Evolutionary conservation across 2,888 invertebrate species (phyloP).

Genomic region (Scaptodrosophila latifasciaeformis): DNA sequence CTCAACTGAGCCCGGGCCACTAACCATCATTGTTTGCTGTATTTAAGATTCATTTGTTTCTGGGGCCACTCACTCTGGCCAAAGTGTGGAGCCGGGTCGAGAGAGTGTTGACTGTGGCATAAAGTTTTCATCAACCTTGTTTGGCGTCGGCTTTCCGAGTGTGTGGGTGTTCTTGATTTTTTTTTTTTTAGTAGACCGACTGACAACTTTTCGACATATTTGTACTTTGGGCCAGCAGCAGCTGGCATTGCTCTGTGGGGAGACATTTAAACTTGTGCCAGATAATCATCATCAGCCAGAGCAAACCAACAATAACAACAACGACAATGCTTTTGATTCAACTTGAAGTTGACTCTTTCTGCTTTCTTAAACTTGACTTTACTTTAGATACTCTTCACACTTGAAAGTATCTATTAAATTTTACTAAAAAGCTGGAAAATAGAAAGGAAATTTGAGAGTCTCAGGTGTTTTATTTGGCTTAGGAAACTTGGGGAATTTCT

Average conservation of each 20-base stretch:
- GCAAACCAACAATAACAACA: not conserved
- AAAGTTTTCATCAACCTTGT: not conserved
- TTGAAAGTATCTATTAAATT: too few species aligned
- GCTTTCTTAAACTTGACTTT: too few species aligned
- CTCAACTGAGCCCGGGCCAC: conserved; percentile 8
- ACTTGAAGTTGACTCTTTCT: too few species aligned
- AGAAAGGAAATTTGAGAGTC: too few species aligned
- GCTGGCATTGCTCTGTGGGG: conserved; percentile 14
- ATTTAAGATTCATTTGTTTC: conserved; percentile 18
- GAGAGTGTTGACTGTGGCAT: not conserved
- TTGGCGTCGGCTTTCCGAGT: not conserved
- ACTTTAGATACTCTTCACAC: too few species aligned
- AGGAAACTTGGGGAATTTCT: too few species aligned
- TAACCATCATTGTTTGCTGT: conserved; percentile 6
- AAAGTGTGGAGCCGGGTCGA: not conserved
- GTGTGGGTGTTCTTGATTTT: too few species aligned
- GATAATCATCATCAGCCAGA: conserved; percentile 36
- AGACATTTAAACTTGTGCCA: conserved; percentile 26
- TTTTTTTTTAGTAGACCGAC: too few species aligned
- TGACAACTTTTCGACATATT: not conserved
- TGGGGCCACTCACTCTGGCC: too few species aligned
- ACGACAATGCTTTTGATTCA: too few species aligned
- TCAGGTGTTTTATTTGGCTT: too few species aligned
- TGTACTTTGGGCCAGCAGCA: conserved; percentile 12
- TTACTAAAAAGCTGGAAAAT: too few species aligned